Evolutionary conservation across 2,797 vertebrate species (phyloP), one percentile per base, ranked within the genome.

Genomic region (Oreochromis grahami): DNA sequence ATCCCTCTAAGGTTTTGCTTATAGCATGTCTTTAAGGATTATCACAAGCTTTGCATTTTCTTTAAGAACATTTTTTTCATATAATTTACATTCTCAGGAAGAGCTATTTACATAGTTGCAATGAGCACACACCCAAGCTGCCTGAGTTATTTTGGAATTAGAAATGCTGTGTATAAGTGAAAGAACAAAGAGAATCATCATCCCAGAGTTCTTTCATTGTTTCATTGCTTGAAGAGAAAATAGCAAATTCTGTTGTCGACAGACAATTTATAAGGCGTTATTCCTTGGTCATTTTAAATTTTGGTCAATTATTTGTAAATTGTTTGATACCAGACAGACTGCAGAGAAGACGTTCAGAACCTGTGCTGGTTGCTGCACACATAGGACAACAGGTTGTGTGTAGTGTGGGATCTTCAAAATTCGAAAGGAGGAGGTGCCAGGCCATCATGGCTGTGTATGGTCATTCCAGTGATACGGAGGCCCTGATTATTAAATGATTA

Each of bases 121-220:
- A n/a, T 11, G 13, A 65, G 21, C 34, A 65, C 19, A 38, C 60
- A 60, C 56, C 11, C 60, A 38, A 65, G 0, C 19, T 65, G 60
- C 34, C 0, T 65, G 11, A 38, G 1, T 1, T 13, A 7, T 3
- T 65, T 2, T 5, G 34, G 34, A 13, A 65, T 65, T 65, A 13
- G 34, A 13, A 65, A 13, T 0, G 2, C 4, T 21, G 0, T 8
- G 11, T 38, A 65, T 21, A 38, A 65, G 11, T 0, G 7, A 65
- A 38, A 65, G 19, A 0, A 65, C 0, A 38, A 65, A 65, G 34
- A 4, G 13, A 65, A 38, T 11, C 34, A 65, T 65, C 19, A 4
- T 65, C 12, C 19, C 11, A 38, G 60, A 65, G 34, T 21, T 65
- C 6, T 2, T 65, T n/a, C 13, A 38, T n/a, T 3, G 0, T 65